Base-by-base conservation (phyloP, 2,888 invertebrate species). In the Aleiodes alternator region DNA sequence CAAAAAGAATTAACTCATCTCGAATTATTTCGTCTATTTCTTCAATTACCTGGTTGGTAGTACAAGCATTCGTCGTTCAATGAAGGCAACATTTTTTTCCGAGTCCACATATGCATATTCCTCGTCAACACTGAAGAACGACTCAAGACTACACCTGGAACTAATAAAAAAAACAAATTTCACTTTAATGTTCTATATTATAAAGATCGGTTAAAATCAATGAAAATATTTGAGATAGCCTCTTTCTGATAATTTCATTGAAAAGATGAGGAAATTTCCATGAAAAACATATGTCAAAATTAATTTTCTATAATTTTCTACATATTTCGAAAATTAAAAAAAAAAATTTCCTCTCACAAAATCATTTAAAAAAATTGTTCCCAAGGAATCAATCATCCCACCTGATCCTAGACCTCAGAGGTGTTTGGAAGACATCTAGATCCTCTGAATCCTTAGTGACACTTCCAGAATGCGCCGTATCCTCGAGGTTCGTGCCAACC, bases 101-200 rank as follows among this genome's bases (percentile, higher is more conserved):
- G 91, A 90, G 85, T 96, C 96, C 34, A 93, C 92, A 84, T 96
- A 95, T 69, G 93, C 94, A 83, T 95, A 96, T 78, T 95, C 93
- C 83, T 96, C 95, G 2, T 94, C 92, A 66, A 95, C 91, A 80
- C 91, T 93, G 0, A 92, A 91, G 72, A 92, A 89, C 57, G 92
- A 90, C 43, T 80, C 80, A 14, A 56, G 72, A 55, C 75, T 72
- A 48, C 77, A 77, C 56, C 75, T 82, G 57, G 71, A 76, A 71
- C 53, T 59, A 7, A 55, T n/a, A 7, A 6, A 16, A 34, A 55
- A 51, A 31, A 38, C 8, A 64, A 6, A 72, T 56, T 57, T 74
- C 51, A 23, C 1, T 23, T 23, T 23, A 23, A 23, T 23, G 23
- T 23, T 23, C 23, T 23, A 23, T 23, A 23, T 23, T 2, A 23